Conservation (phyloP, 2,113 vertebrate species). For the Felis catus region DNA sequence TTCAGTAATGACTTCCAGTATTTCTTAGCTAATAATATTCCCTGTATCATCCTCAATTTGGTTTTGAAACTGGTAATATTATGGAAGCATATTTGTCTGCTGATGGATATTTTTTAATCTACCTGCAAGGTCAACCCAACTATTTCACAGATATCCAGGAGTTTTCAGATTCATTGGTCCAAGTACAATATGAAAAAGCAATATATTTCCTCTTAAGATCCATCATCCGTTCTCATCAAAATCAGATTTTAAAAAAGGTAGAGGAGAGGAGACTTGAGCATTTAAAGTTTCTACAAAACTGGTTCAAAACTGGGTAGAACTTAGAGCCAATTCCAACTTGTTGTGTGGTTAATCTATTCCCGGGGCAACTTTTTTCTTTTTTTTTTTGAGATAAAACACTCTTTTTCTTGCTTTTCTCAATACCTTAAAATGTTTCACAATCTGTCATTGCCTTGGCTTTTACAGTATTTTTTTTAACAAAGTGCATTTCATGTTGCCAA, state of each 20-base stretch:
- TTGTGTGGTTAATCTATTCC: conserved; percentile 1
- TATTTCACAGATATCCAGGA: not conserved
- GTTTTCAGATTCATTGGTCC: conserved; percentile 43
- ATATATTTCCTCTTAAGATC: conserved; percentile 35
- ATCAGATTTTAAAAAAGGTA: not conserved
- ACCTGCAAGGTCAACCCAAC: not conserved
- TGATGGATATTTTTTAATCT: conserved; percentile 54
- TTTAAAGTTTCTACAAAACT: conserved; percentile 44
- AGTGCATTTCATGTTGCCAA: conserved; percentile 7
- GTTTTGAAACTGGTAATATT: not conserved
- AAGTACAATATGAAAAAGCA: conserved; percentile 31
- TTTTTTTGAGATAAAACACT: not conserved
- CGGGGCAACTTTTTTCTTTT: not conserved
- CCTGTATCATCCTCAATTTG: conserved; percentile 18
- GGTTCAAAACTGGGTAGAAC: not conserved
- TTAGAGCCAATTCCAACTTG: not conserved
- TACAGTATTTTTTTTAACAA: conserved; percentile 42
- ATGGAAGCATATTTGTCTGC: conserved; percentile 33
- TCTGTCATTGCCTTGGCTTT: not conserved
- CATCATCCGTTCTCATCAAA: conserved; percentile 39
- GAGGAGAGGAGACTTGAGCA: not conserved
- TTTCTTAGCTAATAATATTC: not conserved
- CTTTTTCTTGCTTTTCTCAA: conserved; percentile 19
- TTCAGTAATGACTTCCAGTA: conserved; percentile 33
- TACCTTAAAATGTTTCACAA: not conserved